Evolutionary conservation across 2,797 vertebrate genomes (phyloP).

Genomic region (Ambastaia sidthimunki): DNA sequence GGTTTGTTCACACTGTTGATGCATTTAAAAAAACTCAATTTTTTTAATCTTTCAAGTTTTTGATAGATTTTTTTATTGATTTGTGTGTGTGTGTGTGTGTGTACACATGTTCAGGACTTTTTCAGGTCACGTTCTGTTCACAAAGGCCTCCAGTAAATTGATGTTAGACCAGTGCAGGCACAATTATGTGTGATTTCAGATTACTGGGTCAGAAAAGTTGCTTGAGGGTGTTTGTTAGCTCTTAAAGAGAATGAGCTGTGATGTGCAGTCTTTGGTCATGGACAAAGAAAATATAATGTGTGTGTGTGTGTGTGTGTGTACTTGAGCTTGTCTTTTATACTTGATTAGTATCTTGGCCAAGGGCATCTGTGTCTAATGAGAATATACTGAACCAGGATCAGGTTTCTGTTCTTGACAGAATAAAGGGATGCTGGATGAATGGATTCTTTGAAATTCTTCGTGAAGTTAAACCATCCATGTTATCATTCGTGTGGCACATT

Average conservation of each 20-base stretch:
- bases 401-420: conserved; percentile 39
- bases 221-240: conserved; percentile 19
- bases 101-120: background rate
- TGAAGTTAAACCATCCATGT: conserved; percentile 16
- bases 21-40: no score
- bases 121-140: conserved; percentile 2
- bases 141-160: background rate
- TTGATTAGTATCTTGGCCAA: conserved; percentile 36
- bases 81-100: background rate
- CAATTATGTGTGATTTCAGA: conserved; percentile 26
- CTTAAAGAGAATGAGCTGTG: conserved; percentile 22
- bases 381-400: conserved; percentile 57
- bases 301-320: conserved; percentile 25
- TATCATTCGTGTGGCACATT: conserved; percentile 9
- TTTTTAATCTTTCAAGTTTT: no score
- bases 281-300: conserved; percentile 15
- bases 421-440: conserved; percentile 42
- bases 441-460: conserved; percentile 25
- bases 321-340: conserved; percentile 33
- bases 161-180: background rate
- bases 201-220: conserved; percentile 29
- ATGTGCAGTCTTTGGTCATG: conserved; percentile 14
- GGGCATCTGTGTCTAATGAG: conserved; percentile 46
- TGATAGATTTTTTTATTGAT: no score
- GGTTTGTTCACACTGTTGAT: no score